Evolutionary conservation across 1,140 invertebrate genomes (phyloP).

Genomic region (Drosophila teissieri): DNA sequence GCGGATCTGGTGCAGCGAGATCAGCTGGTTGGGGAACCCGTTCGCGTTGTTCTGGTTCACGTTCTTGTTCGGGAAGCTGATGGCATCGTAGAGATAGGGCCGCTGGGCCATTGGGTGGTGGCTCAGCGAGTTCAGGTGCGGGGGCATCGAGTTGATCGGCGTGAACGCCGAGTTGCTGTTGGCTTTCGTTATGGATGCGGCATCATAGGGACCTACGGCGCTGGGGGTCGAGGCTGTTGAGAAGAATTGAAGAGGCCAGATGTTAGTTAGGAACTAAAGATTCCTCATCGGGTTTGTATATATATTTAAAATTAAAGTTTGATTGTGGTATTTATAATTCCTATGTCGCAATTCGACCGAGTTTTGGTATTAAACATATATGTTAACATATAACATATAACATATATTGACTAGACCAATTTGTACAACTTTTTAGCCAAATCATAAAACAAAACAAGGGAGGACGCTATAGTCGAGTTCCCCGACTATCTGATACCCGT

Average conservation of each 20-base stretch:
- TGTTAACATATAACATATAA: too few relatives aligned
- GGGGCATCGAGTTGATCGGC: conserved; percentile 95
- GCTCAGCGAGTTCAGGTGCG: conserved; percentile 91
- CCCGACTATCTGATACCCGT: too few relatives aligned
- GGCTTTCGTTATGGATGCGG: conserved; percentile 85
- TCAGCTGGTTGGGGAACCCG: conserved; percentile 96
- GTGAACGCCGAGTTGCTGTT: conserved; percentile 95
- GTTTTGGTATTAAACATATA: too few relatives aligned
- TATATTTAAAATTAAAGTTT: too few relatives aligned
- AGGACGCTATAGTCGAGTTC: too few relatives aligned
- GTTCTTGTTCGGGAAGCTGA: conserved; percentile 89
- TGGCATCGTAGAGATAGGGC: conserved; percentile 96
- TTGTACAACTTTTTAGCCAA: too few relatives aligned
- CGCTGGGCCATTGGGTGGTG: conserved; percentile 90
- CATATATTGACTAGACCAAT: too few relatives aligned
- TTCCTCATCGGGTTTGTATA: too few relatives aligned
- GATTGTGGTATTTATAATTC: too few relatives aligned
- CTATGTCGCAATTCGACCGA: too few relatives aligned
- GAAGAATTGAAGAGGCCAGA: not conserved
- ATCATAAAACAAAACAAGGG: too few relatives aligned
- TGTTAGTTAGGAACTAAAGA: not conserved
- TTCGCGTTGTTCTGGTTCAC: conserved; percentile 87
- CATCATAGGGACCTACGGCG: conserved; percentile 76
- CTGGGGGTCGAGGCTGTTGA: conserved; percentile 76
- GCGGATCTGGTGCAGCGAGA: conserved; percentile 97